Percentiles rank a stretch among this genome's conserved stretches.
Conservation (phyloP, 1,140 invertebrate genomes). For the Ganaspis sp. region DNA sequence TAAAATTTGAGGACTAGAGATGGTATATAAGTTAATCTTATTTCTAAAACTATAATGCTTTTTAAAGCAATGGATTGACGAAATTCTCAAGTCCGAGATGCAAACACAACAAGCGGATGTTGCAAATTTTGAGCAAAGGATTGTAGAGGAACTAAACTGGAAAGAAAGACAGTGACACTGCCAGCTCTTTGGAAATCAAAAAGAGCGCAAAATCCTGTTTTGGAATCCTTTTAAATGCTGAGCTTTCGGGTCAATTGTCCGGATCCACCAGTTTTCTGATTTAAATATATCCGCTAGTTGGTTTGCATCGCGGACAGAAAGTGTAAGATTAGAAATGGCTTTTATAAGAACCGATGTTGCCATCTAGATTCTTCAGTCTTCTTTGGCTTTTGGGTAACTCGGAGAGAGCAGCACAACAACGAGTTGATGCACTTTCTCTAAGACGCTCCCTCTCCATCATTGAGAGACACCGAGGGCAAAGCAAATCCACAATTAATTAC, state of each 20-base stretch:
- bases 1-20: too few species aligned
- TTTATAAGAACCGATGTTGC: constrained; percentile 70
- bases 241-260: neutral
- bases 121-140: neutral
- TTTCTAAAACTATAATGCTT: neutral
- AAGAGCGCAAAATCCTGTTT: neutral
- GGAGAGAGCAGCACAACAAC: constrained; percentile 62
- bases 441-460: constrained; percentile 4
- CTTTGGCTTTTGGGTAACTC: constrained; percentile 74
- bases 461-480: neutral
- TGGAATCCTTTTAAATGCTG: neutral
- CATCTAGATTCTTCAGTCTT: constrained; percentile 75
- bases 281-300: neutral
- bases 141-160: neutral
- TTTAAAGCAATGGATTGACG: constrained; percentile 12
- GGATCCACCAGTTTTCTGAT: neutral
- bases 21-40: constrained; percentile 19
- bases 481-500: constrained; percentile 7
- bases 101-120: neutral
- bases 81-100: neutral
- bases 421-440: constrained; percentile 27
- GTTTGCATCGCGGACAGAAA: constrained; percentile 11
- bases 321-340: constrained; percentile 55
- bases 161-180: neutral
- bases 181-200: neutral